Evolutionary conservation across 2,113 vertebrate species (phyloP).

Genomic region (Sinocyclocheilus anshuiensis): DNA sequence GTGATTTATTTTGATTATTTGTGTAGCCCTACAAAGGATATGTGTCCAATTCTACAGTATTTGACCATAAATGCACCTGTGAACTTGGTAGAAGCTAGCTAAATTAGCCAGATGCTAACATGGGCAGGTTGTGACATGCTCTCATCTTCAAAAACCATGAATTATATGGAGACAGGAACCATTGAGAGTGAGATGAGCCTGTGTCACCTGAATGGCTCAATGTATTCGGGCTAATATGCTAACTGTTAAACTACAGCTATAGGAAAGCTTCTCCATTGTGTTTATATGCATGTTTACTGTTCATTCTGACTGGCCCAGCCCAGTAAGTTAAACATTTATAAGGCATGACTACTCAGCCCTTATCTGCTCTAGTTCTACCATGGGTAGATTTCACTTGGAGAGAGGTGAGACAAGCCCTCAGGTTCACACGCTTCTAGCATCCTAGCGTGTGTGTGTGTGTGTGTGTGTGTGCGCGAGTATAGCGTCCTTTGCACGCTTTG

Average conservation of each 20-base stretch:
- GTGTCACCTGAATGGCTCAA: background rate
- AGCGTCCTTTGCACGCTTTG: background rate
- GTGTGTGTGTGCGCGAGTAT: conserved; percentile 32
- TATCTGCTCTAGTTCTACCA: background rate
- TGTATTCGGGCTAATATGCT: background rate
- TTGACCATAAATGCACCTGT: background rate
- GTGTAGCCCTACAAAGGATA: background rate
- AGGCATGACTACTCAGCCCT: background rate
- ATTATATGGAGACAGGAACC: background rate
- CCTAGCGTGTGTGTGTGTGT: conserved; percentile 14
- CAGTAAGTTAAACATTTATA: background rate
- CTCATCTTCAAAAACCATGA: background rate
- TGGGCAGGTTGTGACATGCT: background rate
- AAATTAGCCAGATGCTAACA: background rate
- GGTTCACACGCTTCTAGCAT: background rate
- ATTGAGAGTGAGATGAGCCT: background rate
- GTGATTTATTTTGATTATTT: too few species aligned
- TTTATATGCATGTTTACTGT: background rate
- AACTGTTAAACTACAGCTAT: conserved; percentile 7
- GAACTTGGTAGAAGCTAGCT: background rate
- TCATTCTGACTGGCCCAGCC: background rate
- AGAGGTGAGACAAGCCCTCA: conserved; percentile 9
- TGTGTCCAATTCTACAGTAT: background rate
- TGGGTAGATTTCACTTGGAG: background rate
- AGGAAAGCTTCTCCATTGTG: background rate